Percentiles rank a stretch among this genome's conserved stretches.
Conservation (phyloP, 2,888 invertebrate genomes). For the Sarcophaga rosellei region DNA sequence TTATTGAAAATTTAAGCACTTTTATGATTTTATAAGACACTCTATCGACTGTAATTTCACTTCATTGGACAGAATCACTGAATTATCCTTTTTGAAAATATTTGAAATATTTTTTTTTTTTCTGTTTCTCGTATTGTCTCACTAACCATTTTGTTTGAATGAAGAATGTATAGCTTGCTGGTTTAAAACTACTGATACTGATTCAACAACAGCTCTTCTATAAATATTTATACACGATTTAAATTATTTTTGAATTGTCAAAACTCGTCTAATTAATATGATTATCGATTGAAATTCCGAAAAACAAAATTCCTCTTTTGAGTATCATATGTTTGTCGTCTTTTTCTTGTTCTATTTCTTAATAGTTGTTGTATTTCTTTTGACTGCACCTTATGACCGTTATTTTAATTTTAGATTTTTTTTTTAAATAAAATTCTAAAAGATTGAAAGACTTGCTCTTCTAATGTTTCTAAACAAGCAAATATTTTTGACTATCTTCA, state of each 20-base stretch:
- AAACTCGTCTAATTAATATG: neutral
- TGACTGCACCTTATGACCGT: neutral
- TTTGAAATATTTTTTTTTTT: too few species aligned
- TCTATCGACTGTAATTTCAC: too few species aligned
- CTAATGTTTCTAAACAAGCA: slow-evolving; percentile 8
- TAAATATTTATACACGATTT: slow-evolving; percentile 30
- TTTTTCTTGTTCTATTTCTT: too few species aligned
- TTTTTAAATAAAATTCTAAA: neutral
- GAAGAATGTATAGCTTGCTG: slow-evolving; percentile 59
- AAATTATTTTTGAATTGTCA: neutral
- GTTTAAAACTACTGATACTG: slow-evolving; percentile 71
- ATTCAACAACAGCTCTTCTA: slow-evolving; percentile 1
- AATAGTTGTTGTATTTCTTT: neutral
- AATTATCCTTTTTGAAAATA: neutral
- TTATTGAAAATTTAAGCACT: too few species aligned
- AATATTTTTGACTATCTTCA: neutral
- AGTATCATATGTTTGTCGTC: too few species aligned
- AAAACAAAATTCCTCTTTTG: neutral
- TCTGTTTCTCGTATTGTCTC: neutral
- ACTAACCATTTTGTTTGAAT: slow-evolving; percentile 57
- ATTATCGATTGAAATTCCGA: neutral
- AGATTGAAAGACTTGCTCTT: slow-evolving; percentile 5
- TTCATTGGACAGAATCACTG: neutral
- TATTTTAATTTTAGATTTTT: neutral
- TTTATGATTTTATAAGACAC: too few species aligned